Evolutionary conservation across 1,140 invertebrate genomes (phyloP).

Genomic region (Dolichoris vasculosae): DNA sequence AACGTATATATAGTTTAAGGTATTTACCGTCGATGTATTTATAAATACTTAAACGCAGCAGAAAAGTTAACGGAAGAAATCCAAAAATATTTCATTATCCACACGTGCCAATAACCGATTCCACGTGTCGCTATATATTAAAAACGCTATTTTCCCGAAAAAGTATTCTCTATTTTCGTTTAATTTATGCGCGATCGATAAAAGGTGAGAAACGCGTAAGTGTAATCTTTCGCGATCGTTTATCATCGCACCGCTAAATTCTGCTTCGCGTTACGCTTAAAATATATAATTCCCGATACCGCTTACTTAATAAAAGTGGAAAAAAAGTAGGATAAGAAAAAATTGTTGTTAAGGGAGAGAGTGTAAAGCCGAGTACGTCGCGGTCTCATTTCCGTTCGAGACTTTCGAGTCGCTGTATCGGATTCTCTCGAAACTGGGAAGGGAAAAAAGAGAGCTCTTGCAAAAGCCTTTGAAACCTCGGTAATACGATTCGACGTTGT

Average conservation of each 20-base stretch:
- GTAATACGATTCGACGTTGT: constrained; percentile 17
- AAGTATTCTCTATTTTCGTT: no score
- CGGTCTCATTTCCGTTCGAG: constrained; percentile 30
- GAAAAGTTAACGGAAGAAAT: neutral
- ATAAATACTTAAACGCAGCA: no score
- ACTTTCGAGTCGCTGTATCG: constrained; percentile 19
- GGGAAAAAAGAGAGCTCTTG: neutral
- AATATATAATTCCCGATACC: no score
- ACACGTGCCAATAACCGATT: neutral
- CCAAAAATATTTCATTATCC: neutral
- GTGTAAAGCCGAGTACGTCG: neutral
- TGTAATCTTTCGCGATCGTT: no score
- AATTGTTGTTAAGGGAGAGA: neutral
- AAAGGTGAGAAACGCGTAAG: no score
- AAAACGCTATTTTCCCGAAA: neutral
- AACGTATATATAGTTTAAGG: no score
- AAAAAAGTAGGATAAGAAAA: neutral
- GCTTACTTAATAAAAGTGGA: neutral
- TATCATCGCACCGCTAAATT: no score
- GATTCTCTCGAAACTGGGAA: constrained; percentile 30
- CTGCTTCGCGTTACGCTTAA: no score
- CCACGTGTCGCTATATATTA: neutral
- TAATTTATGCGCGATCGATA: no score
- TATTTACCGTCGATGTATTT: no score
- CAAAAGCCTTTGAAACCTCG: constrained; percentile 22